These are phyloP conservation scores for Hassar affinis DNA, from an alignment of 2,113 vertebrate species.

Conservation along the genomic window DNA sequence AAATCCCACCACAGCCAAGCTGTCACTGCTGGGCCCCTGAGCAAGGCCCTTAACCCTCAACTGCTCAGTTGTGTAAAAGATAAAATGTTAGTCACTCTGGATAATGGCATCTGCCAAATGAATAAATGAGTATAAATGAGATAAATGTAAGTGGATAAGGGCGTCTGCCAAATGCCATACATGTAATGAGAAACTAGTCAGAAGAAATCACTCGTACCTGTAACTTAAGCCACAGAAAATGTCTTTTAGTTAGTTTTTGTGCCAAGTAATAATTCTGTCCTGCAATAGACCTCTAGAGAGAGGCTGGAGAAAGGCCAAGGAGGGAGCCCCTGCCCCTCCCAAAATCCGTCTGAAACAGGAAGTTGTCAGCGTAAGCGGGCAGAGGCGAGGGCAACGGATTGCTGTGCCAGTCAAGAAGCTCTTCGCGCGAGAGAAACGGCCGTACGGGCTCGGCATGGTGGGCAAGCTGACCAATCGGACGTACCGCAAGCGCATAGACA, in stretches of 20 bases:
- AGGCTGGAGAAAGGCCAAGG: slow-evolving; percentile 95
- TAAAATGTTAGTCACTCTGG: no score
- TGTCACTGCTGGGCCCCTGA: no score
- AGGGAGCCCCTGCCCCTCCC: slow-evolving; percentile 79
- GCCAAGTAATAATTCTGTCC: background rate
- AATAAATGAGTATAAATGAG: no score
- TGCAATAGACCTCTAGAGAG: slow-evolving; percentile 85
- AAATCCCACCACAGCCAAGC: no score
- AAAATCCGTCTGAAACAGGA: slow-evolving; percentile 94
- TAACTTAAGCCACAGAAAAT: background rate
- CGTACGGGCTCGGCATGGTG: slow-evolving; percentile 95
- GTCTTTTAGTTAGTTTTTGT: background rate
- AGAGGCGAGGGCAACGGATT: slow-evolving; percentile 90
- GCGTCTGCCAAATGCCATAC: no score
- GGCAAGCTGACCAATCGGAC: slow-evolving; percentile 96
- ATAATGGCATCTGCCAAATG: no score
- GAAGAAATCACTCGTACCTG: no score
- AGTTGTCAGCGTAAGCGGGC: slow-evolving; percentile 87
- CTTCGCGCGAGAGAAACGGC: slow-evolving; percentile 92
- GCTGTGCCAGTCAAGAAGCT: slow-evolving; percentile 91
- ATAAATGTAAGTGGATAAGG: no score
- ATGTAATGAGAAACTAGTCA: no score
- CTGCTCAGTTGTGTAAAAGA: no score
- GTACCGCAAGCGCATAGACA: slow-evolving; percentile 97
- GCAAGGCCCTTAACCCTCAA: no score